Base-by-base conservation (phyloP, 2,797 vertebrate genomes). In the Enteromius afrohamiltoni region DNA sequence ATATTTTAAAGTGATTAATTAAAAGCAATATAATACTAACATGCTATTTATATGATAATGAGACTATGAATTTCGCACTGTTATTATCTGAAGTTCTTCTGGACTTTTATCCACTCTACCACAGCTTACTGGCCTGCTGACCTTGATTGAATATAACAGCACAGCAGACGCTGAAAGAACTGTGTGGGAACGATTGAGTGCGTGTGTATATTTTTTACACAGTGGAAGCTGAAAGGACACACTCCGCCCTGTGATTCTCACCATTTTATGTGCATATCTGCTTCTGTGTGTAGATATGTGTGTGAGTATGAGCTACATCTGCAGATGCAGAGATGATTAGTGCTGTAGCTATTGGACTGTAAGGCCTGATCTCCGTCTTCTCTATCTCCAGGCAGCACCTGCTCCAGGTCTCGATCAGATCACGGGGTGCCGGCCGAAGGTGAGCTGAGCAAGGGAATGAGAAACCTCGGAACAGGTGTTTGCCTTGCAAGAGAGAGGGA, bases 321-420 rank as follows among this genome's bases (percentile, higher is more conserved):
- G 40, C 37, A 70, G 77, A 84, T 68, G 73, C 51, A 76, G 49
- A 85, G 75, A 82, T 55, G 62, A 67, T 58, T 71, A 10, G 62
- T 60, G 79, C 65, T 88, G 64, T 62, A 70, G 80, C 80, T 83
- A 81, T 64, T 78, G 84, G 58, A 79, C 74, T 70, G 75, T 78
- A 86, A 79, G 8, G 16, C 37, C 60, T 34, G n/a, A 82, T 73
- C 47, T 79, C 60, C n/a, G 60, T 83, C 68, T 40, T 85, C 91
- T 92, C 91, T 94, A 95, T 95, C 93, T 94, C 91, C 79, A 81
- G 85, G 75, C 84, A 92, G 91, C 94, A 95, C 92, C 92, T 94
- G 94, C 92, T 94, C 85, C 62, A 82, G 92, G 90, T 90, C 88
- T 88, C 93, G 93, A 94, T 94, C 93, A 93, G 93, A 95, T 95